Percentiles rank a stretch among this genome's conserved stretches.
phyloP scores from a whole-genome alignment of 1,140 invertebrate genomes.

The Drosophila dunni region DNA sequence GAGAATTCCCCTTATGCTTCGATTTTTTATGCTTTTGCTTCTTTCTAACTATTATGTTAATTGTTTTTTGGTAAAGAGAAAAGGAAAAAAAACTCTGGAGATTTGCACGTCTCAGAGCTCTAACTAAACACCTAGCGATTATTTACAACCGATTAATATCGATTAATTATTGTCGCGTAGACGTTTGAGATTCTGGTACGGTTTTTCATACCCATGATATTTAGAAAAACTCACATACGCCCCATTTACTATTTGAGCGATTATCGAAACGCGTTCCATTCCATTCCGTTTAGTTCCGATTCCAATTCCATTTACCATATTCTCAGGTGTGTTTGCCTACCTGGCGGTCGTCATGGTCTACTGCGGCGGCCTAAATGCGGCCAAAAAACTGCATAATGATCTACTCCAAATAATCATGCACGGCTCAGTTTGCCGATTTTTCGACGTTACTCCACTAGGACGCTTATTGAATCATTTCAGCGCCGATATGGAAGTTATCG shows the following conservation, averaged over 20 bases:
- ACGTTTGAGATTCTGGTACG: slow-evolving; percentile 2
- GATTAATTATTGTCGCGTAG: slow-evolving; percentile 3
- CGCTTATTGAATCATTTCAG: slow-evolving; percentile 94
- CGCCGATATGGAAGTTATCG: slow-evolving; percentile 93
- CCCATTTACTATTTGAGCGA: slow-evolving; percentile 1
- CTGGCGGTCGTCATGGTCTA: slow-evolving; percentile 89
- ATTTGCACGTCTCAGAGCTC: slow-evolving; percentile 56
- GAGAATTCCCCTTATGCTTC: slow-evolving; percentile 5
- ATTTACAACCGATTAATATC: slow-evolving; percentile 29
- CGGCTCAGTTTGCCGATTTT: slow-evolving; percentile 90
- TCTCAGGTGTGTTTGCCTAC: slow-evolving; percentile 88
- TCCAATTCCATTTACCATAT: not conserved
- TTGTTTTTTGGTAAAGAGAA: slow-evolving; percentile 19
- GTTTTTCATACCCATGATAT: slow-evolving; percentile 17
- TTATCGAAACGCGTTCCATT: slow-evolving; percentile 22
- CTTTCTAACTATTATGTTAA: slow-evolving; percentile 21
- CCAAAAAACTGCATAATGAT: slow-evolving; percentile 88
- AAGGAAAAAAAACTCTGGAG: slow-evolving; percentile 45
- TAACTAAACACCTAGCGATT: slow-evolving; percentile 33
- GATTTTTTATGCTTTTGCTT: slow-evolving; percentile 12
- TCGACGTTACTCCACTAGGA: slow-evolving; percentile 94
- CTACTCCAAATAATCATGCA: slow-evolving; percentile 90
- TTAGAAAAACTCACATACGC: slow-evolving; percentile 2
- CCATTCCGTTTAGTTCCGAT: slow-evolving; percentile 44
- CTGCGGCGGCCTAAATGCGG: slow-evolving; percentile 89